These are phyloP conservation scores for Psylliodes chrysocephalus DNA, from an alignment of 2,888 invertebrate species.

Conservation along the genomic window DNA sequence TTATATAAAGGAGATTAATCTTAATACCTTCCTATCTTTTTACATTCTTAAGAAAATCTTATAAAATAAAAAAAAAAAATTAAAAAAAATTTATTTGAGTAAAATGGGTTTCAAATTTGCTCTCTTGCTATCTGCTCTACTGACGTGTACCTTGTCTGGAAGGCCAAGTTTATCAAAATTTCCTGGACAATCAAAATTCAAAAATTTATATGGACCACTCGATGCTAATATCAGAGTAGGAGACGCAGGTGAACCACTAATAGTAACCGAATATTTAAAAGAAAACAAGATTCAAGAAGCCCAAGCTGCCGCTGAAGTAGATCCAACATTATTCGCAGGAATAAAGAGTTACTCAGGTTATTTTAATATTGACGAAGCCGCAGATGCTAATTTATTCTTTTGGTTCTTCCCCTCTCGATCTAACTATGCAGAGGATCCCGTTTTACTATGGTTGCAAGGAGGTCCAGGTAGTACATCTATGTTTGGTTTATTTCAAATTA, in stretches of 20 bases:
- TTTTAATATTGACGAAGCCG: slow-evolving; percentile 79
- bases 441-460: slow-evolving; percentile 83
- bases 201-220: background rate
- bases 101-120: background rate
- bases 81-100: too few species aligned
- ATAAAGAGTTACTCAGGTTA: slow-evolving; percentile 79
- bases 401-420: slow-evolving; percentile 84
- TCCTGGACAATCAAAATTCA: background rate
- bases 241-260: slow-evolving; percentile 69
- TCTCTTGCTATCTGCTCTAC: background rate
- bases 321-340: slow-evolving; percentile 67
- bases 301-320: slow-evolving; percentile 66
- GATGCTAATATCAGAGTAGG: slow-evolving; percentile 7
- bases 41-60: too few species aligned
- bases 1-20: too few species aligned
- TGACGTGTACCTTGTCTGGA: background rate
- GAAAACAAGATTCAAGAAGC: slow-evolving; percentile 73
- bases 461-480: slow-evolving; percentile 83
- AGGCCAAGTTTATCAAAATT: background rate
- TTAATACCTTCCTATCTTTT: too few species aligned
- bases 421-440: slow-evolving; percentile 68
- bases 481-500: slow-evolving; percentile 81
- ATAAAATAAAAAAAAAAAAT: too few species aligned
- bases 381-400: slow-evolving; percentile 84
- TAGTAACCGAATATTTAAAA: slow-evolving; percentile 76